These are phyloP conservation scores for Sialis lutaria DNA, from an alignment of 2,888 invertebrate genomes.

Conservation along the genomic window DNA sequence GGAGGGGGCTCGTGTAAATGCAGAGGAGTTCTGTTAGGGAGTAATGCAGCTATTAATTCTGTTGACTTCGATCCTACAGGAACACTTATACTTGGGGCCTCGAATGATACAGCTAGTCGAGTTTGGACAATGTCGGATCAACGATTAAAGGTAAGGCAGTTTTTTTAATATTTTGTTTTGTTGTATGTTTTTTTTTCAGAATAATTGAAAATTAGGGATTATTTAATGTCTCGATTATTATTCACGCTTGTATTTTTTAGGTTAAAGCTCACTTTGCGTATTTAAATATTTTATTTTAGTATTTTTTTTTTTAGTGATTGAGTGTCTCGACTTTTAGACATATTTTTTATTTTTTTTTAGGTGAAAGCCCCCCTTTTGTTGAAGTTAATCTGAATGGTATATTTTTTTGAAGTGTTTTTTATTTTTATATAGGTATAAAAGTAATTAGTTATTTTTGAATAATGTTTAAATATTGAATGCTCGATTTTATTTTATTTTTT, in stretches of 20 bases:
- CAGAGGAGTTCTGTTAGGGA: constrained; percentile 71
- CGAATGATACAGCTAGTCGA: constrained; percentile 91
- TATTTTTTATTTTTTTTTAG: too few relatives aligned
- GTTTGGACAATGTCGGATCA: constrained; percentile 90
- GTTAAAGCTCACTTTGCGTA: too few relatives aligned
- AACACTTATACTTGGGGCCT: constrained; percentile 72
- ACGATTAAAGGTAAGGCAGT: constrained; percentile 64
- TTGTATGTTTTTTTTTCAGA: not conserved
- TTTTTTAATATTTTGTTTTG: not conserved
- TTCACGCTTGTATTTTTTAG: not conserved
- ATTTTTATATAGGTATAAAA: too few relatives aligned
- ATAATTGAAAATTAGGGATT: not conserved
- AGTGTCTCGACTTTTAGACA: too few relatives aligned
- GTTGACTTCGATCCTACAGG: constrained; percentile 92
- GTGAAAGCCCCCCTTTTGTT: too few relatives aligned
- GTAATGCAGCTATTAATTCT: constrained; percentile 91
- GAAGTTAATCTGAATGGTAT: too few relatives aligned
- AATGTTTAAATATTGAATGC: too few relatives aligned
- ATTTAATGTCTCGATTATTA: not conserved
- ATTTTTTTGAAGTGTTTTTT: too few relatives aligned
- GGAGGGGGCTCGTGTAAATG: constrained; percentile 54
- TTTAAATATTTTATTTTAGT: too few relatives aligned
- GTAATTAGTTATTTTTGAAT: too few relatives aligned
- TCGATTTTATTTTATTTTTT: too few relatives aligned
- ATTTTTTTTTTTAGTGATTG: too few relatives aligned